Evolutionary conservation across 2,888 invertebrate species (phyloP).

Genomic region (Pristionchus fissidentatus): DNA sequence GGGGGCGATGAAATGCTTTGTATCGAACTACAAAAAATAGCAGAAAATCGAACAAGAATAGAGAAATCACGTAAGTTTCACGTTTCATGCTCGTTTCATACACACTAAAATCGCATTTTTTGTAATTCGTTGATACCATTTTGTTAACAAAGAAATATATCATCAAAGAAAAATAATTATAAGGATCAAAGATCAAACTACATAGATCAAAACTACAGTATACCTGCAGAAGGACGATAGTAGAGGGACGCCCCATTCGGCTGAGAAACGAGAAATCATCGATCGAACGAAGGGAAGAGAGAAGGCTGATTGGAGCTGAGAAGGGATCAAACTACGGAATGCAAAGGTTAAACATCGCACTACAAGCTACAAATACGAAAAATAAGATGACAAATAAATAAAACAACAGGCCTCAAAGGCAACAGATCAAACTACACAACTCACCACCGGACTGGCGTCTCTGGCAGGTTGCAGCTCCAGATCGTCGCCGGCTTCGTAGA

Average conservation of each 20-base stretch:
- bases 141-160: neutral
- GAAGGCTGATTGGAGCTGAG: conserved; percentile 54
- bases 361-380: neutral
- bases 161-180: neutral
- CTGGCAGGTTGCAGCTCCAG: conserved; percentile 41
- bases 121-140: no score
- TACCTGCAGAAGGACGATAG: conserved; percentile 60
- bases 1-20: no score
- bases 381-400: neutral
- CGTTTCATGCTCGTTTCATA: no score
- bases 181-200: conserved; percentile 9
- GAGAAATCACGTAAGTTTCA: no score
- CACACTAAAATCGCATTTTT: neutral
- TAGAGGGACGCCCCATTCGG: conserved; percentile 64
- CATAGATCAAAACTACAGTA: no score
- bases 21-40: no score
- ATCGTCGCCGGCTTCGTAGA: conserved; percentile 59
- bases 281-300: conserved; percentile 59
- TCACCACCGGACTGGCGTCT: conserved; percentile 41
- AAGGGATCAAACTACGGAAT: neutral
- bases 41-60: no score
- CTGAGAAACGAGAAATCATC: conserved; percentile 57
- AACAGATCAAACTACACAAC: neutral
- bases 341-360: neutral
- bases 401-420: neutral